These are phyloP conservation scores for Ennomos erosarius DNA, from an alignment of 2,888 invertebrate species.

Conservation along the genomic window DNA sequence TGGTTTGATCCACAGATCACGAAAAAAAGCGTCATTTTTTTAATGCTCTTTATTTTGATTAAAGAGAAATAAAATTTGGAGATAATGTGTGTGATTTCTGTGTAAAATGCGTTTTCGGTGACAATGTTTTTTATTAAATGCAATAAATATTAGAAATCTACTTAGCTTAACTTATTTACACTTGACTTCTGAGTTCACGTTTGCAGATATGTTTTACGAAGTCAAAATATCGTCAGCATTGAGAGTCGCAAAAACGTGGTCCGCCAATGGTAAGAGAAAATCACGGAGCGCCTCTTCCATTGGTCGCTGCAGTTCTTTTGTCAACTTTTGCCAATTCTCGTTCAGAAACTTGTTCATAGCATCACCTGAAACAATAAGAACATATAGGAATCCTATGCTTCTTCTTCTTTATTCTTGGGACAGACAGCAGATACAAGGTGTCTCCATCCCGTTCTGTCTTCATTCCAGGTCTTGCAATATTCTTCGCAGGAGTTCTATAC, in stretches of 20 bases:
- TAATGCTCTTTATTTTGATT: too few species aligned
- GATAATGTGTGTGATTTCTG: too few species aligned
- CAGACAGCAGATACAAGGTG: too few species aligned
- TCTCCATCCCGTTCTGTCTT: too few species aligned
- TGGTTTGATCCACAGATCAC: too few species aligned
- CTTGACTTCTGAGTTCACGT: background rate
- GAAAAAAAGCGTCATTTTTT: too few species aligned
- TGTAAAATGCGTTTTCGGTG: too few species aligned
- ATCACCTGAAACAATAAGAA: conserved; percentile 74
- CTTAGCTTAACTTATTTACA: conserved; percentile 1
- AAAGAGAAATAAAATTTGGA: too few species aligned
- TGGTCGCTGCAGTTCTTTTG: conserved; percentile 89
- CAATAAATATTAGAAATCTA: conserved; percentile 9
- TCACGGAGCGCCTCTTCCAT: conserved; percentile 85
- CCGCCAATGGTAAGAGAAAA: conserved; percentile 74
- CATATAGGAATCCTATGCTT: background rate
- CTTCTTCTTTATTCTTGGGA: too few species aligned
- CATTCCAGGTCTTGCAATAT: too few species aligned
- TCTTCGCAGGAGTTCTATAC: background rate
- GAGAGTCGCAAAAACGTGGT: conserved; percentile 70
- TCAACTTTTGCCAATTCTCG: conserved; percentile 90
- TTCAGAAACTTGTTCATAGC: conserved; percentile 91
- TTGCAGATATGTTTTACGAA: conserved; percentile 17
- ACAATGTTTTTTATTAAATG: background rate
- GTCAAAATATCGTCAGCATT: conserved; percentile 72